Conservation (phyloP, 2,888 invertebrate genomes). For the Drosophila nr. medialis region DNA sequence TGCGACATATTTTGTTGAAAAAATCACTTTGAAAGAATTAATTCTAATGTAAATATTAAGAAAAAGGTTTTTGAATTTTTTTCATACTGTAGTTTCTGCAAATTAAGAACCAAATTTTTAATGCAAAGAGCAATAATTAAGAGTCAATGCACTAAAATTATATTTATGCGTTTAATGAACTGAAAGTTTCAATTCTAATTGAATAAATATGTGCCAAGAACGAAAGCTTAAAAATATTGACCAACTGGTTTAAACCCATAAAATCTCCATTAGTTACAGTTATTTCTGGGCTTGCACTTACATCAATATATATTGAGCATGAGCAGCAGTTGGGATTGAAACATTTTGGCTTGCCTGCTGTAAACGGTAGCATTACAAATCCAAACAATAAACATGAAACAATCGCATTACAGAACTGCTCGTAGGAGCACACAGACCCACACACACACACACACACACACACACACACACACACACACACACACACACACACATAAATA, state of each 20-base stretch:
- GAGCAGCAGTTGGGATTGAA: not conserved
- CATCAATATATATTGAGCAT: slow-evolving; percentile 4
- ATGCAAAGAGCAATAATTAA: not conserved
- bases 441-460: slow-evolving; percentile 1
- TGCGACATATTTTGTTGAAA: not conserved
- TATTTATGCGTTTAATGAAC: not conserved
- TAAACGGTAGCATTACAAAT: slow-evolving; percentile 44
- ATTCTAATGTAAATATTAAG: not conserved
- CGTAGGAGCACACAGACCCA: slow-evolving; percentile 1
- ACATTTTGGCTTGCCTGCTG: slow-evolving; percentile 29
- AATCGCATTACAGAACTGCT: slow-evolving; percentile 44
- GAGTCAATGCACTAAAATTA: not conserved
- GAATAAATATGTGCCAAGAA: not conserved
- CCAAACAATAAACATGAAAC: slow-evolving; percentile 71
- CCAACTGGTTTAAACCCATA: not conserved
- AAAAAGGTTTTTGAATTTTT: not conserved
- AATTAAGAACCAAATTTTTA: too few species aligned
- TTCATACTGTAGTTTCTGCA: too few species aligned
- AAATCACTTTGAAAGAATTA: not conserved
- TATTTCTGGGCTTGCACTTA: slow-evolving; percentile 1
- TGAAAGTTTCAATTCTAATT: not conserved
- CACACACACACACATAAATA: not conserved
- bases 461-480: too few species aligned
- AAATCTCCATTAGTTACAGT: not conserved
- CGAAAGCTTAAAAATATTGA: not conserved